Evolutionary conservation across 2,888 invertebrate genomes (phyloP).

Genomic region (Aporophyla lueneburgensis): DNA sequence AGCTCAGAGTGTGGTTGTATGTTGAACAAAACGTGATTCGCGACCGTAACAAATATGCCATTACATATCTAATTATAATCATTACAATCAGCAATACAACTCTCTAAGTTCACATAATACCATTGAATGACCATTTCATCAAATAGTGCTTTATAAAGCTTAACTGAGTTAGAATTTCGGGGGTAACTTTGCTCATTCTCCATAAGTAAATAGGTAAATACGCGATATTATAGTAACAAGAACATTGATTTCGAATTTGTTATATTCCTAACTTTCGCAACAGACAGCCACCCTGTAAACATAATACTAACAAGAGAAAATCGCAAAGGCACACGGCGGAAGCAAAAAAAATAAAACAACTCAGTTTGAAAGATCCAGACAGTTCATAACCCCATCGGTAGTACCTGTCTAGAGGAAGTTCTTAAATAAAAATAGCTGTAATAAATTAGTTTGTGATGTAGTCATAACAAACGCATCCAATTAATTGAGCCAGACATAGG

Average conservation of each 20-base stretch:
- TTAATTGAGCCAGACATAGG: not conserved
- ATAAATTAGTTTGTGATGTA: not conserved
- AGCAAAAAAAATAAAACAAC: slow-evolving; percentile 9
- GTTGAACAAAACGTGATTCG: too few relatives aligned
- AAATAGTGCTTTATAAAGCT: too few relatives aligned
- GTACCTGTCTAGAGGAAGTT: not conserved
- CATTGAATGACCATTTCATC: too few relatives aligned
- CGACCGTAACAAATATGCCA: too few relatives aligned
- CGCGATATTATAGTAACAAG: not conserved
- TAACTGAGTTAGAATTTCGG: too few relatives aligned
- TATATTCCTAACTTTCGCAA: not conserved
- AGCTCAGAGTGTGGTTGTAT: too few relatives aligned
- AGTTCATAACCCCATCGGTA: not conserved
- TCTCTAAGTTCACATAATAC: too few relatives aligned
- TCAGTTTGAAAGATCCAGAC: not conserved
- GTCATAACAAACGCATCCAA: not conserved
- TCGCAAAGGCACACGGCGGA: slow-evolving; percentile 20
- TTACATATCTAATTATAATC: too few relatives aligned
- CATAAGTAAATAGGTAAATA: not conserved
- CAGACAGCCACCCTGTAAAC: not conserved
- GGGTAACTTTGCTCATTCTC: too few relatives aligned
- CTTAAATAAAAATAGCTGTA: not conserved
- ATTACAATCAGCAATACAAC: too few relatives aligned
- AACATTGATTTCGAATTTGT: not conserved
- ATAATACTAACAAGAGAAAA: not conserved